Evolutionary conservation across 2,113 vertebrate species (phyloP), one percentile per base, ranked within the genome.

Genomic region (Syngnathus scovelli): DNA sequence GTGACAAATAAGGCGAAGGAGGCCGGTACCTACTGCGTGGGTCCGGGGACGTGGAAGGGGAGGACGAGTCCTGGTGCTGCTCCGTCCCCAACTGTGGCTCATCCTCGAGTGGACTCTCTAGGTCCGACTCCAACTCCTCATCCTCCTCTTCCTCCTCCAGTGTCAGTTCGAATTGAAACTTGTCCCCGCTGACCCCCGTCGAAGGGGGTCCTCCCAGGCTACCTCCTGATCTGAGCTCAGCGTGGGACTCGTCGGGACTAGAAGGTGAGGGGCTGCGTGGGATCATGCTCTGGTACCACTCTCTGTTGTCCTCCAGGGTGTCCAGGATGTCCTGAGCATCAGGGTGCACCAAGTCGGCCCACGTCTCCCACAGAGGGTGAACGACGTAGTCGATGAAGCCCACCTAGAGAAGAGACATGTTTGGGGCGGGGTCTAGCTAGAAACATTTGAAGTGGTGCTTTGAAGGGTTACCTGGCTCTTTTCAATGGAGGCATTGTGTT

Each of bases 251-350:
- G 59, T 87, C 81, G 0, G 81, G 87, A 0, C 79, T 87, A 9
- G 87, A 77, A 0, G 89, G 90, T 0, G 84, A 91, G 0, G 95
- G 95, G 85, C 95, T 98, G 69, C 82, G 91, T 0, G 93, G 93
- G 77, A 98, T 94, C 93, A 94, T 96, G 87, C 94, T 96, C 85
- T 96, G 94, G 85, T 96, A 98, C 94, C 94, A 98, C 38, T 96
- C 93, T 5, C 95, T 86, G 86, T 98, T 97, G 90, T 98, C 95
- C 78, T 97, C 94, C 78, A 97, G 87, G 0, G 91, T 96, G 83
- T 96, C 94, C 87, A 98, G 79, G 73, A 98, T 92, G 66, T 94
- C 94, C 85, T 97, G 94, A 5, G 95, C 95, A 0, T 96, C 95
- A 0, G 95, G 95, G 68, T 98, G 93, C 23, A 97, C 95, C 60